Conservation (phyloP, 2,797 vertebrate genomes). For the Cichlasoma orientale region DNA sequence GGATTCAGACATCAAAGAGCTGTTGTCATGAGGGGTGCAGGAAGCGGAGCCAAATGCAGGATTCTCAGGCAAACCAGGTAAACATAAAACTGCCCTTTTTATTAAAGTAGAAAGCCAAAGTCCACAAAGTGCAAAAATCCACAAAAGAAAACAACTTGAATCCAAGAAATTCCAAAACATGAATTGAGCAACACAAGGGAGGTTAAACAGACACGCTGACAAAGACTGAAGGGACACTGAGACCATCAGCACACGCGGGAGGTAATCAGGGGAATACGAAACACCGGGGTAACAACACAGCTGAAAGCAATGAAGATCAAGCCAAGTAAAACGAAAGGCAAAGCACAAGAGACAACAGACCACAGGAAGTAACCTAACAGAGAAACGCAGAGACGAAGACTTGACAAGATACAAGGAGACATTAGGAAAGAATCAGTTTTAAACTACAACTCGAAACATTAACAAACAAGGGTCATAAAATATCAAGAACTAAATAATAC, state of each 20-base stretch:
- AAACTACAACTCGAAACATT: background rate
- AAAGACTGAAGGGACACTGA: background rate
- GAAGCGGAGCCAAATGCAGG: background rate
- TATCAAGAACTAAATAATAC: background rate
- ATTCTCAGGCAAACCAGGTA: background rate
- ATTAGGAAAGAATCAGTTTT: background rate
- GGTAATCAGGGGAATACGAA: background rate
- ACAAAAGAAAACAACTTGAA: background rate
- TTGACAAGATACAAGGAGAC: background rate
- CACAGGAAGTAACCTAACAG: too few relatives aligned
- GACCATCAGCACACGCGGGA: background rate
- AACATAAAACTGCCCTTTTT: background rate
- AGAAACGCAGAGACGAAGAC: background rate
- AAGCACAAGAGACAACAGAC: too few relatives aligned
- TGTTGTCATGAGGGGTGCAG: background rate
- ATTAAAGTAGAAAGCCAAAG: background rate
- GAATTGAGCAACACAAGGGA: background rate
- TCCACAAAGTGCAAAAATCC: background rate
- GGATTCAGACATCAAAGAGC: slow-evolving; percentile 11
- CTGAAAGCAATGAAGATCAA: background rate
- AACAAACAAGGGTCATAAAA: background rate
- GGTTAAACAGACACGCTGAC: background rate
- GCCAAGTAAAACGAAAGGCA: background rate
- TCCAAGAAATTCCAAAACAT: background rate
- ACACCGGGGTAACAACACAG: background rate